A percentile compares a stretch with the other conserved stretches of the same genome.
These are phyloP conservation scores for Poeciliopsis gracilis DNA, from an alignment of 2,797 vertebrate genomes.

Conservation along the genomic window DNA sequence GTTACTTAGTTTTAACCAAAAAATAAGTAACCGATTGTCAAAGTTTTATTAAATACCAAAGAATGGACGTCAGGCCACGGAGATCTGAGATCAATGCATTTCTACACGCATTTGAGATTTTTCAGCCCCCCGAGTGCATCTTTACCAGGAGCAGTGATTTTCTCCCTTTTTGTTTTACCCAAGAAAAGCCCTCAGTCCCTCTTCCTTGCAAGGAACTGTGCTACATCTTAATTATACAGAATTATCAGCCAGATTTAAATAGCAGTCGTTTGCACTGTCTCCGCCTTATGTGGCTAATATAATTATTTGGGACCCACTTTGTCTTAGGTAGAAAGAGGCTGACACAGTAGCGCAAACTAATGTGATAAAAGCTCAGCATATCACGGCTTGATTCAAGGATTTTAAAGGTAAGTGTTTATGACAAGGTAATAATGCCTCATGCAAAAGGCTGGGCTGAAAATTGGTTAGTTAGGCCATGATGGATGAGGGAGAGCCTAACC, in stretches of 20 bases:
- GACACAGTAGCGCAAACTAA: conserved; percentile 96
- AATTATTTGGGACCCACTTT: conserved; percentile 92
- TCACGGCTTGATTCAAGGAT: conserved; percentile 87
- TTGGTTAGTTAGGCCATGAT: conserved; percentile 99
- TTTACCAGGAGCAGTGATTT: conserved; percentile 17
- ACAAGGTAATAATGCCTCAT: conserved; percentile 99
- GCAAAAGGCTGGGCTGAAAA: conserved; percentile 96
- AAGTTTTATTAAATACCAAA: background rate
- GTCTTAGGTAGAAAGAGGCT: conserved; percentile 96
- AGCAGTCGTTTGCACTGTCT: conserved; percentile 79
- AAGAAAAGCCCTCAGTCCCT: conserved; percentile 59
- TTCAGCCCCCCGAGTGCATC: background rate
- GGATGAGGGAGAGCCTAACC: conserved; percentile 94
- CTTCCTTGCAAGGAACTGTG: conserved; percentile 62
- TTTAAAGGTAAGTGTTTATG: conserved; percentile 99
- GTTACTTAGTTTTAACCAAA: background rate
- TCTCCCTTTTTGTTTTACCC: conserved; percentile 23
- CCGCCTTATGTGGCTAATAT: conserved; percentile 83
- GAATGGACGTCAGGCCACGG: background rate
- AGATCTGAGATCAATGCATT: background rate
- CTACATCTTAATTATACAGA: conserved; percentile 83
- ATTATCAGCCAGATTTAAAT: conserved; percentile 84
- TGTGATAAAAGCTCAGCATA: conserved; percentile 98
- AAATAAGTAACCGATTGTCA: background rate
- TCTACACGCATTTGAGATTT: conserved; percentile 2